Evolutionary conservation across 2,797 vertebrate species (phyloP), one percentile per base, ranked within the genome.

Genomic region (Coilia nasus): DNA sequence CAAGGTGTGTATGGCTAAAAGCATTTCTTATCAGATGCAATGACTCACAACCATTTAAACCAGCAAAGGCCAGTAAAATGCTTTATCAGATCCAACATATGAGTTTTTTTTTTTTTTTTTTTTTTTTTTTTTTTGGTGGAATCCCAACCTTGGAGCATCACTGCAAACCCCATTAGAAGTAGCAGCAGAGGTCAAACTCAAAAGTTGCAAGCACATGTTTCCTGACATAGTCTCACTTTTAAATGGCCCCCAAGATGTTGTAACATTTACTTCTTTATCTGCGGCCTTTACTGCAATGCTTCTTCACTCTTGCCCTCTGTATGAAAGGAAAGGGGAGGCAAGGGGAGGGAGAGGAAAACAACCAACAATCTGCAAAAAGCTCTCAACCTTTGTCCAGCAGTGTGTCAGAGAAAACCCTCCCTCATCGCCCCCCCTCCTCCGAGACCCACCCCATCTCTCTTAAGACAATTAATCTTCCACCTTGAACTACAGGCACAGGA

Each of bases 1-100:
- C 87, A 87, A 89, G 91, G 89, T 91, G 89, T 78, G 31, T 78
- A 78, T 19, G 19, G 71, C 71, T 78, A 78, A 92, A 78, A 78
- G 71, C 71, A 78, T 6, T 41, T 41, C 71, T 78, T 78, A 78
- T 78, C 71, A 78, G 71, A 78, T 78, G 71, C 71, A 78, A 78
- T 78, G 71, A 44, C 71, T 78, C 71, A 41, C 31, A 21, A 10
- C 31, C 35, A 41, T 78, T 78, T 78, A 78, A 78, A 78, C 21
- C 71, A 78, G 35, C 35, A 5, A 17, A 78, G 31, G 19, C 71
- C 19, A 41, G 71, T 44, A 44, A 78, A 78, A 44, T 19, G 71
- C 17, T 78, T 78, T 78, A 78, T 78, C 71, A 78, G 28, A 75
- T 41, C 25, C 23, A 7, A 67, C 23, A 67, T 28, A 67, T 10